These are phyloP conservation scores for Eilema depressum DNA, from an alignment of 2,888 invertebrate genomes.

Conservation along the genomic window DNA sequence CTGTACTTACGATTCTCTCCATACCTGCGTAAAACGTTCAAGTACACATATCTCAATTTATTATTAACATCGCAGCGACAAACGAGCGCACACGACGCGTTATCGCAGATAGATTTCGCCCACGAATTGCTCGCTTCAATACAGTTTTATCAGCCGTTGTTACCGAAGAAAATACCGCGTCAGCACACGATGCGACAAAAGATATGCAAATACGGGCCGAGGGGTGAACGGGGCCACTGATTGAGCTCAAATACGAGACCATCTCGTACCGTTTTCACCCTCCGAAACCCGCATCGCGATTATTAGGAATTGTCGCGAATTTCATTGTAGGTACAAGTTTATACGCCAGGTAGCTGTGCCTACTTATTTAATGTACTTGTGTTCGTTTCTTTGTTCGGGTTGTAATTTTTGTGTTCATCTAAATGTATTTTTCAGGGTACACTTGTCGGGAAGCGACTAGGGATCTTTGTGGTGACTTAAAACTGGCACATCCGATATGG, in stretches of 20 bases:
- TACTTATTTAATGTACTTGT: not conserved
- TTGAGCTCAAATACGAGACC: constrained; percentile 49
- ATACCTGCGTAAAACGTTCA: not conserved
- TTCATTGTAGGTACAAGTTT: constrained; percentile 10
- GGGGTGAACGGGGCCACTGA: constrained; percentile 34
- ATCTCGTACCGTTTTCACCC: constrained; percentile 15
- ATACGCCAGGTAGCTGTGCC: not conserved
- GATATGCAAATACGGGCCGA: constrained; percentile 59
- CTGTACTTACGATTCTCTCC: not conserved
- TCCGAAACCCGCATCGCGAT: constrained; percentile 18
- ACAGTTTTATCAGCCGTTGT: constrained; percentile 23
- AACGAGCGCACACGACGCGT: constrained; percentile 7
- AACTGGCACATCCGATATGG: too few species aligned
- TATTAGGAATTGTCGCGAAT: constrained; percentile 17
- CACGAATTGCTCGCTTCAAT: constrained; percentile 13
- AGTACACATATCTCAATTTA: not conserved
- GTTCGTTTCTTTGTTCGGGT: not conserved
- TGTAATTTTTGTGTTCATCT: not conserved
- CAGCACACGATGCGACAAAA: constrained; percentile 47
- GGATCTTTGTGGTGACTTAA: too few species aligned
- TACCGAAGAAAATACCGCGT: constrained; percentile 28
- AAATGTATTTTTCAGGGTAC: not conserved
- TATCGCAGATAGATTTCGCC: constrained; percentile 6
- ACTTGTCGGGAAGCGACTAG: too few species aligned
- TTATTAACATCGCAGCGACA: constrained; percentile 1